Percentiles rank a stretch among this genome's conserved stretches.
These are phyloP conservation scores for Eremobia ochroleuca DNA, from an alignment of 2,888 invertebrate species.

Conservation along the genomic window DNA sequence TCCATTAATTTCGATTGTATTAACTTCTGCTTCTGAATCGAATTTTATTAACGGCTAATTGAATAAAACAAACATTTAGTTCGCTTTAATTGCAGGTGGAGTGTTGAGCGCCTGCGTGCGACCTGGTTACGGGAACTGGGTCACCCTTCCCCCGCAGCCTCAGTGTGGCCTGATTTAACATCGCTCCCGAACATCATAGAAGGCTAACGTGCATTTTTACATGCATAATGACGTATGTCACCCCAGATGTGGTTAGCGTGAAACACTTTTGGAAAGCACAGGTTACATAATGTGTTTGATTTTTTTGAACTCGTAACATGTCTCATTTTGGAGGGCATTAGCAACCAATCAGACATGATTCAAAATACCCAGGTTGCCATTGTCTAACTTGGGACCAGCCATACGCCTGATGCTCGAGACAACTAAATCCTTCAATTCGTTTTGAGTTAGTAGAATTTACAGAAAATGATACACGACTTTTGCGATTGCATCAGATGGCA, in stretches of 20 bases:
- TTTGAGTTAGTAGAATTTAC: neutral
- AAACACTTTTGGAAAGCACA: neutral
- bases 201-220: slow-evolving; percentile 39
- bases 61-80: slow-evolving; percentile 63
- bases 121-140: slow-evolving; percentile 86
- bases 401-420: neutral
- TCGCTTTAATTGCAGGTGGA: slow-evolving; percentile 73
- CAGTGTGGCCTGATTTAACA: slow-evolving; percentile 65
- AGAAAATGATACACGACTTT: neutral
- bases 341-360: neutral
- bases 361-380: neutral
- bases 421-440: neutral
- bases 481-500: slow-evolving; percentile 1
- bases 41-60: slow-evolving; percentile 41
- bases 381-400: neutral
- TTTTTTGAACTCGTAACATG: neutral
- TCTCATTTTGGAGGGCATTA: neutral
- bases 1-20: slow-evolving; percentile 19
- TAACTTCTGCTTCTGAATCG: slow-evolving; percentile 28
- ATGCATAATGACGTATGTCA: slow-evolving; percentile 9
- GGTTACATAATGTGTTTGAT: neutral
- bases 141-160: slow-evolving; percentile 70
- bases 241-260: no score
- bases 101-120: slow-evolving; percentile 75
- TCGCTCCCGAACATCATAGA: slow-evolving; percentile 56